These are phyloP conservation scores for Meda fulgida DNA, from an alignment of 2,797 vertebrate genomes.

Conservation along the genomic window DNA sequence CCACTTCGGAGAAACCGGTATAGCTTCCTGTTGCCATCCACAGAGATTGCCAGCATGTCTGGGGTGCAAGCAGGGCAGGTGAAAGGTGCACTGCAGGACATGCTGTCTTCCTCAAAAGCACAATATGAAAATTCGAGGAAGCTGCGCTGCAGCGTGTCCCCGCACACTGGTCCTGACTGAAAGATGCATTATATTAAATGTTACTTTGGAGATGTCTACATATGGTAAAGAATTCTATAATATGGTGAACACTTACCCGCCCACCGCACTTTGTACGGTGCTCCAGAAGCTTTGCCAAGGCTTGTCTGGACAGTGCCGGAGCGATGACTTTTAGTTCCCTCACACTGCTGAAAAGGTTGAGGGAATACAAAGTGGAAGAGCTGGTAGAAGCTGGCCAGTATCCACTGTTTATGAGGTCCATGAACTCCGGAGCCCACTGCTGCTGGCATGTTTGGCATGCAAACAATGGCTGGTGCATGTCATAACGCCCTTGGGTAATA, in stretches of 20 bases:
- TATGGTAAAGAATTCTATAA: background rate
- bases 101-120: conserved; percentile 12
- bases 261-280: background rate
- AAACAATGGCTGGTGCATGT: background rate
- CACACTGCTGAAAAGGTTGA: background rate
- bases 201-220: background rate
- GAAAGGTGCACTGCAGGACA: conserved; percentile 27
- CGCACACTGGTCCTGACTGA: background rate
- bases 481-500: background rate
- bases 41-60: conserved; percentile 13
- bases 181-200: background rate
- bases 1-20: background rate
- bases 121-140: conserved; percentile 2
- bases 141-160: background rate
- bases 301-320: background rate
- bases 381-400: background rate
- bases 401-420: background rate
- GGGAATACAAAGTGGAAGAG: conserved; percentile 1
- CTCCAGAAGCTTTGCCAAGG: background rate
- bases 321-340: background rate
- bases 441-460: background rate
- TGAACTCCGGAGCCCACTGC: background rate
- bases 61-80: conserved; percentile 21
- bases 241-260: background rate
- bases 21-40: conserved; percentile 8